phyloP scores from a whole-genome alignment of 1,140 invertebrate genomes.

The Cataglyphis hispanica region DNA sequence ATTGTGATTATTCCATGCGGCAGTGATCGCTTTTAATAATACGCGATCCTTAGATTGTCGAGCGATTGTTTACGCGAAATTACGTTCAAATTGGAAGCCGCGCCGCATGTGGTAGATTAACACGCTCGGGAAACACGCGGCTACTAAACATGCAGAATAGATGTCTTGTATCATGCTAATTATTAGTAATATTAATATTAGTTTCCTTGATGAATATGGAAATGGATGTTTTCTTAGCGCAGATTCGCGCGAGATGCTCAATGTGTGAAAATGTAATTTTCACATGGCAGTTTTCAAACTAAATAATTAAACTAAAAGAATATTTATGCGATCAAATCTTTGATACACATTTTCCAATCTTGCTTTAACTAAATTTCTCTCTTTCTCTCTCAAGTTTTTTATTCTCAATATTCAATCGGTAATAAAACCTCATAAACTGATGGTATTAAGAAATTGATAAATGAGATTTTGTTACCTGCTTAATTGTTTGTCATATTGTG shows the following conservation, averaged over 20 bases:
- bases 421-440: background rate
- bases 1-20: constrained; percentile 29
- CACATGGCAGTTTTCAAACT: background rate
- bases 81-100: constrained; percentile 12
- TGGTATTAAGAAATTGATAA: background rate
- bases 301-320: background rate
- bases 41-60: background rate
- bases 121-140: background rate
- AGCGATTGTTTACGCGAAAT: constrained; percentile 38
- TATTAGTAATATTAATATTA: constrained; percentile 15
- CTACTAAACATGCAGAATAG: background rate
- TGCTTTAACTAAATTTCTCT: background rate
- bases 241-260: background rate
- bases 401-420: background rate
- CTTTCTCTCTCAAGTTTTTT: background rate
- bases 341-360: background rate
- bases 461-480: background rate
- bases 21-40: constrained; percentile 39
- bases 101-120: background rate
- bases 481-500: background rate
- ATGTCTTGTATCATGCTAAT: background rate
- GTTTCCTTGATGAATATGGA: background rate
- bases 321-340: background rate
- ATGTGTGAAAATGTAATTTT: background rate
- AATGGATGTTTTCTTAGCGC: background rate